Evolutionary conservation across 2,888 invertebrate species (phyloP), one percentile per base, ranked within the genome.

Genomic region (Apodemia hepburni): DNA sequence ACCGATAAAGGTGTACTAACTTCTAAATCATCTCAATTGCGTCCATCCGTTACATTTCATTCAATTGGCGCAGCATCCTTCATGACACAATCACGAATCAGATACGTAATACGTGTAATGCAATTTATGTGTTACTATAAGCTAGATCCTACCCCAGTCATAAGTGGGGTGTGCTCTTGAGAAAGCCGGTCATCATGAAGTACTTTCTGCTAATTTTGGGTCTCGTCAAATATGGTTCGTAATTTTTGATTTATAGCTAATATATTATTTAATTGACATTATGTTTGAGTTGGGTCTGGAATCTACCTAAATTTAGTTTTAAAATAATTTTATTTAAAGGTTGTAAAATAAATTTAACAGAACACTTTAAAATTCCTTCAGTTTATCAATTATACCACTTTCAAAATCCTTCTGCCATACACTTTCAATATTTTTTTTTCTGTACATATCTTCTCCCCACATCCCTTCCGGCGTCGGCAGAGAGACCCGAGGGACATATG

Each of bases 191-290:
- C 60, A 75, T 73, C 75, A 70, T 65, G 70, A 66, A 62, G 60
- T 66, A 74, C 61, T 68, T 80, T 12, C 65, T 82, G 27, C 64
- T 79, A 42, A 69, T 85, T 35, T 76, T 75, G 65, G 83, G 80
- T 69, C 71, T 82, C 33, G 68, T 83, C 49, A 64, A 75, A 62
- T 76, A 76, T 71, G 85, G 85, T 86, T 71, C 75, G 85, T 82
- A 18, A 38, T 59, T 60, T 54, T 60, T 63, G 0, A 45, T 42
- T 42, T 42, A 42, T 42, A 15, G 8, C 38, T 4, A 38, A 11
- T 1, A 3, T 42, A 42, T 51, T 61, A 27, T 57, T 7, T n/a
- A 42, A 42, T 49, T 61, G n/a, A 49, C n/a, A 17, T 5, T 35
- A 33, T 12, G 11, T n/a, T 59, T n/a, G n/a, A 11, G n/a, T 33